These are phyloP conservation scores for Netelia melanura DNA, from an alignment of 2,888 invertebrate genomes.

Conservation along the genomic window DNA sequence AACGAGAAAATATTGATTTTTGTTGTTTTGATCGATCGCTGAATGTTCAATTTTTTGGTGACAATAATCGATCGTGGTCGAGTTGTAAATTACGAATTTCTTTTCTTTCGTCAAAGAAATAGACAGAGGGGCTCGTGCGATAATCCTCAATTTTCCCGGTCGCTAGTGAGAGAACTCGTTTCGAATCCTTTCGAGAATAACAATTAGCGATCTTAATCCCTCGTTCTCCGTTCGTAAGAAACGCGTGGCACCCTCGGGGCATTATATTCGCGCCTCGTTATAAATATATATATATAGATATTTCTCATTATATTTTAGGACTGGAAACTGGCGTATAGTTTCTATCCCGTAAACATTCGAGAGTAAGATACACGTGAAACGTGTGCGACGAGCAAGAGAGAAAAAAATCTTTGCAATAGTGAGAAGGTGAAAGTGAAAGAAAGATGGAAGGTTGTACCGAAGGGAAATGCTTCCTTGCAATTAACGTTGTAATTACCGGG, in stretches of 20 bases:
- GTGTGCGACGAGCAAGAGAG: slow-evolving; percentile 31
- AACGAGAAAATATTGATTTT: too few relatives aligned
- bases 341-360: slow-evolving; percentile 73
- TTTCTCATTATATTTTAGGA: slow-evolving; percentile 76
- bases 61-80: too few relatives aligned
- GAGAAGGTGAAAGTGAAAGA: slow-evolving; percentile 24
- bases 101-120: background rate
- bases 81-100: background rate
- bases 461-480: slow-evolving; percentile 72
- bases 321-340: slow-evolving; percentile 69
- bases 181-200: slow-evolving; percentile 79
- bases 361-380: slow-evolving; percentile 62
- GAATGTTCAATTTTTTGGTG: too few relatives aligned
- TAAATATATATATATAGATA: slow-evolving; percentile 41
- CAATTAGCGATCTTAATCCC: slow-evolving; percentile 83
- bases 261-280: slow-evolving; percentile 29
- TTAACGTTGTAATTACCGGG: slow-evolving; percentile 80
- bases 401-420: slow-evolving; percentile 25
- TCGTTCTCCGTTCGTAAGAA: slow-evolving; percentile 66
- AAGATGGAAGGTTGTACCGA: slow-evolving; percentile 44
- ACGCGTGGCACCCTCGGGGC: slow-evolving; percentile 36
- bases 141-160: slow-evolving; percentile 81
- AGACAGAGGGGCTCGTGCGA: slow-evolving; percentile 45
- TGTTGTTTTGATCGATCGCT: too few relatives aligned
- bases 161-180: slow-evolving; percentile 27